Base-by-base conservation (phyloP, 2,888 invertebrate genomes). In the Scrobipalpa costella region DNA sequence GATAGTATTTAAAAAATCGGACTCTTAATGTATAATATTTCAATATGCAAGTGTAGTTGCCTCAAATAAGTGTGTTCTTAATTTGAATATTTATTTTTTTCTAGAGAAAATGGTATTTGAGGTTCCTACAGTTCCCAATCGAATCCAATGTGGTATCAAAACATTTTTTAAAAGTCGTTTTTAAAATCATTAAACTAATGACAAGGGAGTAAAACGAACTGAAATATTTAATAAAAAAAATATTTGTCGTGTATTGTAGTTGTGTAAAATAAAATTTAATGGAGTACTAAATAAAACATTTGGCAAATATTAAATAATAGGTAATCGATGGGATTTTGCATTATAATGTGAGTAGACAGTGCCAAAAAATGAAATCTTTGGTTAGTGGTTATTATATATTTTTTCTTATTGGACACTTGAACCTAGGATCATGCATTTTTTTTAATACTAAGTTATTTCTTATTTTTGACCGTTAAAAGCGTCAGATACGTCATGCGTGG, bases 131-230 rank as follows among this genome's bases (percentile, higher is more conserved):
- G 70, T 73, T 72, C 69, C 44, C 44, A 61, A 71, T 68, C 62
- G 65, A 72, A 72, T 69, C 67, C 66, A 71, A 67, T 71, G 72
- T 71, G 66, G 57, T 55, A 58, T 50, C 65, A 60, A 71, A 65
- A 66, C 9, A 71, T 69, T 71, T 79, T n/a, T 80, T 80, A 79
- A 76, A 80, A 74, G 76, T 81, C 77, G 72, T 74, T 80, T 79
- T 77, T 76, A 77, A 79, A 82, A 81, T 80, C 80, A 80, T 80
- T 75, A 76, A 79, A 76, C 67, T 80, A 81, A 81, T 79, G 74
- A 83, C 83, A 86, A 85, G 85, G 84, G 86, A 86, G 77, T 86
- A 83, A 87, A 88, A 88, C 81, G 89, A 87, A 89, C 89, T 89
- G 89, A 89, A 81, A 78, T 80, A 83, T 81, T 83, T 78, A 80